Base-by-base conservation (phyloP, 2,888 invertebrate genomes). In the Sabellastarte sp. region DNA sequence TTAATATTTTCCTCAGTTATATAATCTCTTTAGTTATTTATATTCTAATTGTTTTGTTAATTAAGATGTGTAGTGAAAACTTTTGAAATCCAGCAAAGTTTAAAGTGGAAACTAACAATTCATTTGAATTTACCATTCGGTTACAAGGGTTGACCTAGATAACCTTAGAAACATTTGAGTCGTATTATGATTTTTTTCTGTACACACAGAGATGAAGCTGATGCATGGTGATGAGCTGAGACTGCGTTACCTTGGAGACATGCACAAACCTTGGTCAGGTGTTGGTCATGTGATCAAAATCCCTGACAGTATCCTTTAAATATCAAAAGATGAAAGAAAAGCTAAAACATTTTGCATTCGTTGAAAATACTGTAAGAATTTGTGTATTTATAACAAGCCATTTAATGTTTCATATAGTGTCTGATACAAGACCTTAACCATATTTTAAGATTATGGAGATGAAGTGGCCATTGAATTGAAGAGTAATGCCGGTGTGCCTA, bases 171-270 rank as follows among this genome's bases (percentile, higher is more conserved):
- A n/a, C n/a, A n/a, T n/a, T n/a, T n/a, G 5, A 61, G 20, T 32
- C 2, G 26, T 24, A 31, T 57, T 10, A 24, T 15, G 4, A 20
- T 62, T 32, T 50, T 33, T 15, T 62, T 56, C 41, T 60, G 33
- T 61, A 15, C 32, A 71, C 73, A 66, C 77, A 87, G 98, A 97
- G 79, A 96, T 98, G 94, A 95, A 96, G 81, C 85, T 99, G 61
- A 98, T 99, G 97, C 97, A 97, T 80, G 99, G 99, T 4, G 99
- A 99, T 86, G 99, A 99, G 82, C 84, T 99, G 61, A 88, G 95
- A 75, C 86, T 99, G 73, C 90, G 96, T 77, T 95, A 82, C 66
- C 89, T 94, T 0, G 96, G 96, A 50, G 96, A 96, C 80, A 84
- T 93, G 77, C 93, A 94, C 81, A 95, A 94, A 80, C 89, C 93